Evolutionary conservation across 2,113 vertebrate genomes (phyloP), one percentile per base, ranked within the genome.

Genomic region (Syngnathoides biaculeatus): DNA sequence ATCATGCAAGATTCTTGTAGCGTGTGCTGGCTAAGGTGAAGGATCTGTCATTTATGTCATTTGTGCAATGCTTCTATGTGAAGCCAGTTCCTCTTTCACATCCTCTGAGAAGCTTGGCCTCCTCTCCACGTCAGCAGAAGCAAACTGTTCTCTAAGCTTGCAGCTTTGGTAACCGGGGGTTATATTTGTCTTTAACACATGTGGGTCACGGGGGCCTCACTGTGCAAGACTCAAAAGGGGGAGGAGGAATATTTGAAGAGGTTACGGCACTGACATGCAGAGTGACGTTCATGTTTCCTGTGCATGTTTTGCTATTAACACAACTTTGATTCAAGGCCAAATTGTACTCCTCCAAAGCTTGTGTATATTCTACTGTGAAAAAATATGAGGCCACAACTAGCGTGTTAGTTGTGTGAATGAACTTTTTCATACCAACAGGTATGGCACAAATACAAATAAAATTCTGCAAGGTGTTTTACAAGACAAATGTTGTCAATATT

Each of bases 101-200:
- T 84, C 83, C 86, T 79, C 60, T 68, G 19, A 73, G 66, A 63
- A 69, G 14, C 58, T 12, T 67, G 69, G 69, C 69, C 68, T 68
- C 50, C 67, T 75, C 74, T 75, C 76, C 81, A 75, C 66, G 65
- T 64, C 45, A 75, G 72, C 79, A 81, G 77, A 75, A 65, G 65
- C 72, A 65, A 64, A 65, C 67, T 4, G 64, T 72, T 78, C 71
- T 81, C 10, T 45, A 42, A 68, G 71, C 74, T 66, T 64, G 78
- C 52, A 71, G 78, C 77, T 73, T 70, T 68, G 73, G 71, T 67
- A 75, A 76, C 64, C 27, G 12, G 45, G 63, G 80, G 77, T 85
- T 90, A 87, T 89, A 89, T 90, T 89, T 86, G 86, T 89, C 86
- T 82, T 79, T 35, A 74, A 78, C 84, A 83, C 83, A 79, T 84